phyloP scores from a whole-genome alignment of 2,888 invertebrate species.

The Ennomos erosarius region DNA sequence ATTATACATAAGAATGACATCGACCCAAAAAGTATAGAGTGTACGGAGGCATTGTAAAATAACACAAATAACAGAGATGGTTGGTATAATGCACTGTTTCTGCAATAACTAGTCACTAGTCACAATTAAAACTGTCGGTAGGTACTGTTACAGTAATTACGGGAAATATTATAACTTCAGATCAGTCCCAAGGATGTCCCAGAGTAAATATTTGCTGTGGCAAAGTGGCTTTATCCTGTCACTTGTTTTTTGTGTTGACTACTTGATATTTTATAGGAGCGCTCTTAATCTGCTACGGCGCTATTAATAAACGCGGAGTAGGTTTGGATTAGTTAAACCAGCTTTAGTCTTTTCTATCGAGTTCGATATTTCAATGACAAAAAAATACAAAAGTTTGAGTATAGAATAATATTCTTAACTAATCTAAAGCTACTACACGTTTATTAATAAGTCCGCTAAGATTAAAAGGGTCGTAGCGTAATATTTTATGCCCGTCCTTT shows the following conservation, averaged over 20 bases:
- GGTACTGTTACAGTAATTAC: constrained; percentile 74
- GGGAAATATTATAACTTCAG: constrained; percentile 76
- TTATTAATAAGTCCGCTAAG: too few species aligned
- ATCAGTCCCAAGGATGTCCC: constrained; percentile 56
- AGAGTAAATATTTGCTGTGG: constrained; percentile 29
- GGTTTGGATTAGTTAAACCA: too few species aligned
- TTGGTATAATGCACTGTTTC: constrained; percentile 40
- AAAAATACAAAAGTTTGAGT: too few species aligned
- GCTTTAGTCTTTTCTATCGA: too few species aligned
- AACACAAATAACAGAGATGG: constrained; percentile 35
- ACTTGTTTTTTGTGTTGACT: constrained; percentile 54
- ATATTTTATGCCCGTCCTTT: too few species aligned
- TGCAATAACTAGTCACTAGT: constrained; percentile 53
- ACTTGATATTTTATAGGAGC: constrained; percentile 20
- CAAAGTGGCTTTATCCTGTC: constrained; percentile 66
- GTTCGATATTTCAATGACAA: too few species aligned
- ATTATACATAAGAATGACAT: too few species aligned
- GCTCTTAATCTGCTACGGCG: background rate
- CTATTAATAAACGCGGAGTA: too few species aligned
- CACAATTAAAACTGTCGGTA: constrained; percentile 61
- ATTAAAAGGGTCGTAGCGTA: too few species aligned
- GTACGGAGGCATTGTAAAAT: constrained; percentile 31
- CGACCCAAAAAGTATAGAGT: background rate
- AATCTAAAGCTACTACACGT: too few species aligned
- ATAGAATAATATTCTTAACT: too few species aligned